phyloP scores from a whole-genome alignment of 2,113 vertebrate species.

The Alosa alosa region DNA sequence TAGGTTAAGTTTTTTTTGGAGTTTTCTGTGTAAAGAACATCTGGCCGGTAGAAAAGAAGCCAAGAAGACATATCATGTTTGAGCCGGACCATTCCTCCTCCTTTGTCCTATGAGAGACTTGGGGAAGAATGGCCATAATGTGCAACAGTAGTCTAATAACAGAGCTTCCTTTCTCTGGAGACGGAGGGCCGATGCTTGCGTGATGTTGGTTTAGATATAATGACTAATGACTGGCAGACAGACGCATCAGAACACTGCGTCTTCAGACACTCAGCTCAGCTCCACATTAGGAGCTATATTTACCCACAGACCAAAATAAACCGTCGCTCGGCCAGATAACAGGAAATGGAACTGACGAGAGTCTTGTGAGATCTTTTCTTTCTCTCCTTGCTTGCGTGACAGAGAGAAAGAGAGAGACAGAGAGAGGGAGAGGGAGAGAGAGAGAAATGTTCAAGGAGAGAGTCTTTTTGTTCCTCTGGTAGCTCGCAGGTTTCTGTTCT shows the following conservation, averaged over 20 bases:
- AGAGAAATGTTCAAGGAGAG: neutral
- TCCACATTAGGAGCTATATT: conserved; percentile 57
- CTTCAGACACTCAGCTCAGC: conserved; percentile 41
- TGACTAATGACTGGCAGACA: conserved; percentile 34
- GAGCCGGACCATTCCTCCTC: neutral
- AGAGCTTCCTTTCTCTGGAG: neutral
- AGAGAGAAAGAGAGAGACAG: neutral
- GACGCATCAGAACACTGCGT: conserved; percentile 30
- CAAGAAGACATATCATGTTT: neutral
- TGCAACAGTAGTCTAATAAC: neutral
- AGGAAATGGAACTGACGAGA: conserved; percentile 22
- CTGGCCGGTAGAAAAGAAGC: neutral
- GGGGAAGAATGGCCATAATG: neutral
- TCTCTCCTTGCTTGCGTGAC: conserved; percentile 18
- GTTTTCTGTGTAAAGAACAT: neutral
- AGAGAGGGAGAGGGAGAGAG: neutral
- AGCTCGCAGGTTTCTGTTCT: neutral
- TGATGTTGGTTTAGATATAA: neutral
- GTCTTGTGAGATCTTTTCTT: neutral
- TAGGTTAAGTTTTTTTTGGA: neutral
- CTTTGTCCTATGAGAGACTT: neutral
- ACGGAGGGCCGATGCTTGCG: neutral
- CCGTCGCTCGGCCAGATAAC: conserved; percentile 29
- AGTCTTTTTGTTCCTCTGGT: neutral
- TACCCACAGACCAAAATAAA: conserved; percentile 53